Conservation (phyloP, 2,113 vertebrate species). For the Callocephalon fimbriatum region DNA sequence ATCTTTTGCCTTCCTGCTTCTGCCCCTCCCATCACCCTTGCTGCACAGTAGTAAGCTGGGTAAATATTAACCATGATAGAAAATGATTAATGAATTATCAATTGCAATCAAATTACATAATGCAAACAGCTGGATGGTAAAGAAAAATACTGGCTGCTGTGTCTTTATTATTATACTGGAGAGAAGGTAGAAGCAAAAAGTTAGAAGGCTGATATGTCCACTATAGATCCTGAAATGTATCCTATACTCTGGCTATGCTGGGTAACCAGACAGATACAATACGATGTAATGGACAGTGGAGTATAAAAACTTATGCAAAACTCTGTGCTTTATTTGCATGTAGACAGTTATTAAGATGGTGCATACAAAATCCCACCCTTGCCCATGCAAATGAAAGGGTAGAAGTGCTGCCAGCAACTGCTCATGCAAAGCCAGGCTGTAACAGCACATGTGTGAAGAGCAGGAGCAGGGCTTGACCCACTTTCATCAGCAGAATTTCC, state of each 20-base stretch:
- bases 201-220: not conserved
- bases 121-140: too few species aligned
- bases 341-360: not conserved
- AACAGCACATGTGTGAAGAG: fast-evolving
- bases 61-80: too few species aligned
- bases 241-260: fast-evolving
- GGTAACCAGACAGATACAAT: not conserved
- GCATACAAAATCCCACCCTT: not conserved
- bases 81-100: too few species aligned
- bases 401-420: not conserved
- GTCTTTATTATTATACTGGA: not conserved
- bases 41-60: too few species aligned
- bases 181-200: not conserved
- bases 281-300: not conserved
- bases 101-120: too few species aligned
- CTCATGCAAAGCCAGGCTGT: not conserved
- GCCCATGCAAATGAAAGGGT: not conserved
- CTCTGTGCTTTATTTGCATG: not conserved
- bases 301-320: not conserved
- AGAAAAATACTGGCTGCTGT: conserved; percentile 38
- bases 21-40: too few species aligned
- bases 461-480: not conserved
- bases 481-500: not conserved
- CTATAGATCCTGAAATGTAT: not conserved
- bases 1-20: too few species aligned